These are phyloP conservation scores for Drosophila quasianomalipes DNA, from an alignment of 2,888 invertebrate genomes.

Conservation along the genomic window DNA sequence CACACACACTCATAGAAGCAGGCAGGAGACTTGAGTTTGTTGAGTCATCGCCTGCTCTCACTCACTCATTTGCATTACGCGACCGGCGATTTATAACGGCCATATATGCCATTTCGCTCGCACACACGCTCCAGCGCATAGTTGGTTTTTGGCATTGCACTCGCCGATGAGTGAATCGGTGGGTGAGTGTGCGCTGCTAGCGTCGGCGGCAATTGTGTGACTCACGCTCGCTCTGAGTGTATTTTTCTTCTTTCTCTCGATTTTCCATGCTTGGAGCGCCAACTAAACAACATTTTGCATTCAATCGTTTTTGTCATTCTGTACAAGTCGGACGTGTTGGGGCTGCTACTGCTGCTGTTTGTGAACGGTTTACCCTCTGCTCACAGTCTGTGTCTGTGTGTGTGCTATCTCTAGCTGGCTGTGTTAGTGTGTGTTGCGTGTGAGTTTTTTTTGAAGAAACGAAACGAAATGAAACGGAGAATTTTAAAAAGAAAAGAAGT, in stretches of 20 bases:
- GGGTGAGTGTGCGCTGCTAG: constrained; percentile 34
- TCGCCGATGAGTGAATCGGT: constrained; percentile 43
- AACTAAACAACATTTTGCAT: constrained; percentile 57
- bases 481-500: constrained; percentile 49
- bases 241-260: constrained; percentile 31
- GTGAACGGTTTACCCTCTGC: constrained; percentile 57
- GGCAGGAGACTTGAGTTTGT: constrained; percentile 55
- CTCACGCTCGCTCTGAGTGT: constrained; percentile 63
- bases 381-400: constrained; percentile 48
- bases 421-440: constrained; percentile 69
- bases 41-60: constrained; percentile 79
- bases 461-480: constrained; percentile 27
- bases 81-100: constrained; percentile 75
- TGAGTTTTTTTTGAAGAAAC: constrained; percentile 48
- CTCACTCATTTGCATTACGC: constrained; percentile 76
- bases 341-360: constrained; percentile 41
- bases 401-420: constrained; percentile 58
- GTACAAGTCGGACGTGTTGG: constrained; percentile 74
- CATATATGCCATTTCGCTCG: constrained; percentile 63
- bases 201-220: constrained; percentile 58
- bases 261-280: constrained; percentile 59
- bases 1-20: constrained; percentile 21
- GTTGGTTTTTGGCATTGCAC: constrained; percentile 63
- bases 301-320: constrained; percentile 71
- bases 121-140: constrained; percentile 60